Conservation (phyloP, 2,113 vertebrate genomes). For the Callopanchax toddi region DNA sequence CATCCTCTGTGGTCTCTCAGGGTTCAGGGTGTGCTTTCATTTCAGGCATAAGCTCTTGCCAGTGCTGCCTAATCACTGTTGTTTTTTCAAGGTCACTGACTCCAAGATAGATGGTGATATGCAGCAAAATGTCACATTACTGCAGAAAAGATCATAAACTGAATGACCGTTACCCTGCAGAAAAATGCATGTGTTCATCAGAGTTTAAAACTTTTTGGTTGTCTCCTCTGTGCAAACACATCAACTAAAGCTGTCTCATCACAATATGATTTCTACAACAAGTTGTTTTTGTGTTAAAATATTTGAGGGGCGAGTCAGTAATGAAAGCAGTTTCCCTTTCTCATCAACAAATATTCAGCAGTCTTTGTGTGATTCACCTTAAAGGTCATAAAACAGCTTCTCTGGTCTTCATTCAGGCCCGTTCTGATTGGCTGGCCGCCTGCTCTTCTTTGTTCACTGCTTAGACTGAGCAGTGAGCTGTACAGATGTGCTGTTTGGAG, state of each 20-base stretch:
- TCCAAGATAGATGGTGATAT: constrained; percentile 57
- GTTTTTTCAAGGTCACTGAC: constrained; percentile 54
- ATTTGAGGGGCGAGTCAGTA: no score
- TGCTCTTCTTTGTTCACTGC: constrained; percentile 54
- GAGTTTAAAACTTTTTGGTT: no score
- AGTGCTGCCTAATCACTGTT: constrained; percentile 57
- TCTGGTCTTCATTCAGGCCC: constrained; percentile 51
- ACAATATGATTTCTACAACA: neutral
- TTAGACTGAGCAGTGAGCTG: constrained; percentile 51
- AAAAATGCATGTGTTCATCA: no score
- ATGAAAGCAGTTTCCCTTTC: constrained; percentile 28
- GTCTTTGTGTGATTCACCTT: constrained; percentile 59
- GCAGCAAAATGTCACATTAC: constrained; percentile 23
- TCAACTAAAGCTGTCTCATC: constrained; percentile 31
- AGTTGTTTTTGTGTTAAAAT: constrained; percentile 31
- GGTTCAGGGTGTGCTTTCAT: constrained; percentile 29
- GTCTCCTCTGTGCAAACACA: no score
- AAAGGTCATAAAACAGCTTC: constrained; percentile 63
- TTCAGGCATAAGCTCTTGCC: constrained; percentile 39
- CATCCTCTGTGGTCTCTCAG: constrained; percentile 25
- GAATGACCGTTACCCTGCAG: constrained; percentile 1
- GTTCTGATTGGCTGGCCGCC: constrained; percentile 65
- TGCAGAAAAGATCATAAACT: no score
- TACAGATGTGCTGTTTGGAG: constrained; percentile 74
- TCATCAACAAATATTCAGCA: constrained; percentile 28